Conservation (phyloP, 1,140 invertebrate genomes). For the Bombus picipes region DNA sequence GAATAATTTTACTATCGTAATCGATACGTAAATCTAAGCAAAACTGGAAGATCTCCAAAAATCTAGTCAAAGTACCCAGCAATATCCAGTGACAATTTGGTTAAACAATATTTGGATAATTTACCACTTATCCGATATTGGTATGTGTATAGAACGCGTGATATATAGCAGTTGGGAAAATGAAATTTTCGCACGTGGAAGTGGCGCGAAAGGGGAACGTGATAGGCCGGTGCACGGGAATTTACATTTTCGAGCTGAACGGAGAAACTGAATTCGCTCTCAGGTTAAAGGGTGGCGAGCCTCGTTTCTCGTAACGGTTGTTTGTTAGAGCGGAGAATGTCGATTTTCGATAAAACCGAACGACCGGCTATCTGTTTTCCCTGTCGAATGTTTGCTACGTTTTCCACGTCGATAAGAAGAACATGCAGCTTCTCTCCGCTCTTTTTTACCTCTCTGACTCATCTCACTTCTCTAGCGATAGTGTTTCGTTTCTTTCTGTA, state of each 20-base stretch:
- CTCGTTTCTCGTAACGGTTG: background rate
- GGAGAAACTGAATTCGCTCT: conserved; percentile 3
- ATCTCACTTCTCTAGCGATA: background rate
- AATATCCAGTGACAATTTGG: too few relatives aligned
- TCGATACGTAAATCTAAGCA: too few relatives aligned
- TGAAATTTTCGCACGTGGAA: background rate
- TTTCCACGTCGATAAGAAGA: conserved; percentile 11
- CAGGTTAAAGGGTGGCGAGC: background rate
- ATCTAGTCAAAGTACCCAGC: too few relatives aligned
- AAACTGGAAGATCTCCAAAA: too few relatives aligned
- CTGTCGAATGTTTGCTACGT: conserved; percentile 14
- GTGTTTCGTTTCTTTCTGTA: too few relatives aligned
- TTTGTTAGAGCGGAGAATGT: conserved; percentile 8
- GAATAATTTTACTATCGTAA: too few relatives aligned
- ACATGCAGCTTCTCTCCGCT: background rate
- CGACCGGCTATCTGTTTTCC: conserved; percentile 11
- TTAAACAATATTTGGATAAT: too few relatives aligned
- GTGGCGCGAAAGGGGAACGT: background rate
- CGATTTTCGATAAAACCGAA: conserved; percentile 33
- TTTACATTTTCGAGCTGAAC: conserved; percentile 21
- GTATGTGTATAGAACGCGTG: too few relatives aligned
- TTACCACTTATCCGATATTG: too few relatives aligned
- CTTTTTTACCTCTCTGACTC: background rate
- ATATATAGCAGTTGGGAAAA: background rate
- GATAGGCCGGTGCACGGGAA: background rate